These are phyloP conservation scores for Hydropotes inermis DNA, from an alignment of 2,113 vertebrate genomes.

Conservation along the genomic window DNA sequence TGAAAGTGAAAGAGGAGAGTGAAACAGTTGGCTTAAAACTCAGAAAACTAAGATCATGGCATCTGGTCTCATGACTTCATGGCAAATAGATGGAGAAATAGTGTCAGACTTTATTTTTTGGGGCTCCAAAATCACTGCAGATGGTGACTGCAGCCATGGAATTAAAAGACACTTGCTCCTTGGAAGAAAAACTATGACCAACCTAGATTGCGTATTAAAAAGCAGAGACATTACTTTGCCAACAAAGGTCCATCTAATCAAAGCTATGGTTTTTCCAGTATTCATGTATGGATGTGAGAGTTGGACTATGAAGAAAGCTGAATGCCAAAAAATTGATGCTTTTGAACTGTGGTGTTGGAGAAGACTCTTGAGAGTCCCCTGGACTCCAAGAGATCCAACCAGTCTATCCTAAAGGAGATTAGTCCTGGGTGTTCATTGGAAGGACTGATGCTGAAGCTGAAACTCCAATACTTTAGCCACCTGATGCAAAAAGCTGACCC, in stretches of 20 bases:
- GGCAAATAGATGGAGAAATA: background rate
- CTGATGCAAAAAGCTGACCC: background rate
- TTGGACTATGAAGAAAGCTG: background rate
- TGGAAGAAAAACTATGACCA: background rate
- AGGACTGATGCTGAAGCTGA: background rate
- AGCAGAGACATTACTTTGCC: background rate
- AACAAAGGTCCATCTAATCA: background rate
- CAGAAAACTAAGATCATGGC: background rate
- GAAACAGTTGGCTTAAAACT: background rate
- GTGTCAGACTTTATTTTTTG: background rate
- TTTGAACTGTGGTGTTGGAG: background rate
- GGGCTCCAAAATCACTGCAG: background rate
- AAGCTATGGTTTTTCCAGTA: background rate
- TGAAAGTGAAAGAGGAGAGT: background rate
- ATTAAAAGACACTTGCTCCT: background rate
- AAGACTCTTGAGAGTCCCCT: background rate
- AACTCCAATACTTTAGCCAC: background rate
- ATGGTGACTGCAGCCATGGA: background rate
- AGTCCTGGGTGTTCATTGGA: background rate
- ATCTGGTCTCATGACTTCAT: background rate
- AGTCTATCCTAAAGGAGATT: background rate
- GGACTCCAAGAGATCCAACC: background rate
- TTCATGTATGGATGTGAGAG: background rate
- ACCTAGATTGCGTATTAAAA: background rate
- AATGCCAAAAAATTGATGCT: background rate